Conservation (phyloP, 2,797 vertebrate genomes). For the Eidolon dupreanum region DNA sequence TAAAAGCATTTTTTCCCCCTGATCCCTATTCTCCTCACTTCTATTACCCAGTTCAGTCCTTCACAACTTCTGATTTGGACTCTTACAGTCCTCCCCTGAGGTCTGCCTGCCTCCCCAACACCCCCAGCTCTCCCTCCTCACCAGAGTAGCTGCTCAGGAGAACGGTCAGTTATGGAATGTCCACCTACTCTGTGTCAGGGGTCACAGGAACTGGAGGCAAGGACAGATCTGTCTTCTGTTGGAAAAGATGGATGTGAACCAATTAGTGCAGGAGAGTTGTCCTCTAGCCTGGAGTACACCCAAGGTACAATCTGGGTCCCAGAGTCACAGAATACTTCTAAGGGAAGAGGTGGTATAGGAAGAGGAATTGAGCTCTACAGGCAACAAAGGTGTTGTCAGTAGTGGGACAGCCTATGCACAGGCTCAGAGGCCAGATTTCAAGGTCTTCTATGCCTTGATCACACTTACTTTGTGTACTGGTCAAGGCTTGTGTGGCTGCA, state of each 20-base stretch:
- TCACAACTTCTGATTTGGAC: background rate
- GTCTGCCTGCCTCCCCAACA: background rate
- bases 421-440: background rate
- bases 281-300: background rate
- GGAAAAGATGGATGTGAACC: background rate
- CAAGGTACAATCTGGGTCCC: background rate
- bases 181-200: background rate
- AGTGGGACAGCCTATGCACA: background rate
- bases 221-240: background rate
- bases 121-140: background rate
- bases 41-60: background rate
- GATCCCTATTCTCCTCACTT: background rate
- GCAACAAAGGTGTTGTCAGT: background rate
- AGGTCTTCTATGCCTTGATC: background rate
- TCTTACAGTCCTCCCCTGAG: background rate
- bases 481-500: background rate
- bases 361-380: background rate
- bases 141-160: background rate
- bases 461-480: background rate
- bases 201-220: background rate
- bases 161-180: background rate
- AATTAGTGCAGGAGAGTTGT: no score
- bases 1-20: background rate
- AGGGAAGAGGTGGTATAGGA: background rate
- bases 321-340: background rate